These are phyloP conservation scores for Melanotaenia maccullochi DNA, from an alignment of 2,797 vertebrate species.

Conservation along the genomic window DNA sequence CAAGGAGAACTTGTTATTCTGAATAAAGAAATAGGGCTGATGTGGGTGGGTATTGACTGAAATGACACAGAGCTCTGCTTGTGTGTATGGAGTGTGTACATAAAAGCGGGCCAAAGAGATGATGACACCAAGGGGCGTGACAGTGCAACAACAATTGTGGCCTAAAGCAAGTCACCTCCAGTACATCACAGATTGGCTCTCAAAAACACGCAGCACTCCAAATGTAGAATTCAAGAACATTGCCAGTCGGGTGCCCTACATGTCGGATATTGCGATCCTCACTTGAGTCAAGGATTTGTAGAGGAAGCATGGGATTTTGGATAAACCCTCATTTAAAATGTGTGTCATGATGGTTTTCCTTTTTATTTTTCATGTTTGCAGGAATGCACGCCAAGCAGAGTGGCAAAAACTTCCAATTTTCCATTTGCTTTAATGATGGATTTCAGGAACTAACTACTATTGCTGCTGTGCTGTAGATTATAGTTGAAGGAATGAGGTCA, in stretches of 20 bases:
- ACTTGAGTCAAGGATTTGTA: slow-evolving; percentile 53
- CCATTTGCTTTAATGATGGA: slow-evolving; percentile 64
- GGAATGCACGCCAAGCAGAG: slow-evolving; percentile 32
- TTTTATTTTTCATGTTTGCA: slow-evolving; percentile 51
- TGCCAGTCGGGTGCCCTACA: slow-evolving; percentile 48
- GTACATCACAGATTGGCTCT: slow-evolving; percentile 40
- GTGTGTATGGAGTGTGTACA: slow-evolving; percentile 50
- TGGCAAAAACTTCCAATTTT: slow-evolving; percentile 45
- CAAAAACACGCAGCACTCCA: slow-evolving; percentile 11
- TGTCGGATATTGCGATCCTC: slow-evolving; percentile 32
- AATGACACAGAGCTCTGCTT: slow-evolving; percentile 44
- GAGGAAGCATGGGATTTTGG: slow-evolving; percentile 50
- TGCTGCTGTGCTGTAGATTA: slow-evolving; percentile 72
- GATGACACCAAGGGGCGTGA: slow-evolving; percentile 73
- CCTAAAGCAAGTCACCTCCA: slow-evolving; percentile 60
- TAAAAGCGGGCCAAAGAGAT: slow-evolving; percentile 68
- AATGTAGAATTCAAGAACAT: slow-evolving; percentile 56
- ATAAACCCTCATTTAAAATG: slow-evolving; percentile 59
- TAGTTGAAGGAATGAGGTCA: slow-evolving; percentile 79
- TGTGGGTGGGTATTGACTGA: slow-evolving; percentile 52
- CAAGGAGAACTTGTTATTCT: slow-evolving; percentile 28
- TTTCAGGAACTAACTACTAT: slow-evolving; percentile 63
- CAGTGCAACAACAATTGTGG: slow-evolving; percentile 60
- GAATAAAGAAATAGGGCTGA: slow-evolving; percentile 36
- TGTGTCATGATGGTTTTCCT: slow-evolving; percentile 54